Evolutionary conservation across 2,888 invertebrate genomes (phyloP), one percentile per base, ranked within the genome.

Genomic region (Gymnosoma rotundatum): DNA sequence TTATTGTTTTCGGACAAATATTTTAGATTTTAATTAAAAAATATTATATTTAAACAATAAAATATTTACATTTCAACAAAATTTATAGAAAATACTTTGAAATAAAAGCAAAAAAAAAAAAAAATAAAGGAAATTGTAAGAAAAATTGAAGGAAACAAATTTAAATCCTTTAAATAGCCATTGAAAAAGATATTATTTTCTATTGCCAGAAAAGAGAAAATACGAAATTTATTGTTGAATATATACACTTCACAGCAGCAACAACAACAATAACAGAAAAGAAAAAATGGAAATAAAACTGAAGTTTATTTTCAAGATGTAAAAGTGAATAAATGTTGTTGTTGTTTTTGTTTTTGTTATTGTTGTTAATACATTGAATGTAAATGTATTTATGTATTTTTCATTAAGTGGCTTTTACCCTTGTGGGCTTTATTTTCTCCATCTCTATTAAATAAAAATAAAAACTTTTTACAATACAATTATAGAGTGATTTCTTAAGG

Each of bases 391-490:
- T 67, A 56, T 76, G 50, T 76, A 50, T 60, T 64, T 75, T 78
- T 83, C 67, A 78, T 83, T 83, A 83, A 83, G 82, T 78, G 67
- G 78, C 67, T 76, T 82, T 70, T 82, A 54, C 64, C 76, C 76
- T 72, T 67, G 54, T 66, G 70, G 82, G 72, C 66, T 72, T 69
- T n/a, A 45, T 32, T 45, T 56, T 20, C 1, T 18, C 18, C 42
- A 25, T 54, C 21, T 50, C 52, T 52, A 6, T 50, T 18, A 64
- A 42, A 56, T 20, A 42, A 36, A 56, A 56, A 42, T 42, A 21
- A 32, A 52, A 63, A 72, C 9, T 52, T 38, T 32, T 12, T 18
- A 21, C 36, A 50, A 25, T 6, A 69, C 10, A 10, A 20, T 5
- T 32, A 58, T 6, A 56, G 36, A 18, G 16, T 54, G 5, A 45